phyloP scores from a whole-genome alignment of 2,113 vertebrate genomes.

The Odobenus rosmarus region DNA sequence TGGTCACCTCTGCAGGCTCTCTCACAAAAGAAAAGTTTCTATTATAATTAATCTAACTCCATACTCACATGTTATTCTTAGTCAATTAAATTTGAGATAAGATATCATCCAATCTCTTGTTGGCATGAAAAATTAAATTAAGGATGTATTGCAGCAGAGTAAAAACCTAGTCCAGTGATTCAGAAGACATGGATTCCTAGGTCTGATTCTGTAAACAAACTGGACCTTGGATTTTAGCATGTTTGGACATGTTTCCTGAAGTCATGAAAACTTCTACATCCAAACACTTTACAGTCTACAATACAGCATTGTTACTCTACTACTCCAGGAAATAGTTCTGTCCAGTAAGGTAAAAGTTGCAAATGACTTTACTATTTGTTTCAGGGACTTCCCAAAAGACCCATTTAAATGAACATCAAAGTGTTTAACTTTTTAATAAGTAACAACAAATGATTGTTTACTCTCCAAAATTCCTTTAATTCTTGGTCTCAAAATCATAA shows the following conservation, averaged over 20 bases:
- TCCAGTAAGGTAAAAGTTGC: neutral
- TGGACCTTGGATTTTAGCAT: neutral
- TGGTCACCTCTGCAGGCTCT: neutral
- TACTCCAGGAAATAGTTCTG: neutral
- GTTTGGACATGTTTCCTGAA: neutral
- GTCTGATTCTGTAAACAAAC: neutral
- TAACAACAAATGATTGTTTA: neutral
- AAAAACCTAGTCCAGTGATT: neutral
- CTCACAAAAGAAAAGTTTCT: neutral
- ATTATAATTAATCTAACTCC: neutral
- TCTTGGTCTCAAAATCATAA: neutral
- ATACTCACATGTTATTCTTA: neutral
- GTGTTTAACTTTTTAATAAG: neutral
- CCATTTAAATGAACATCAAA: neutral
- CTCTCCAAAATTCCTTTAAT: neutral
- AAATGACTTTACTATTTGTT: neutral
- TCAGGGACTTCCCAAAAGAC: neutral
- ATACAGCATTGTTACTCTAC: neutral
- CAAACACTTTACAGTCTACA: neutral
- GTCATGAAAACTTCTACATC: neutral
- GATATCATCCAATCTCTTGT: neutral
- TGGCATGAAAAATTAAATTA: neutral
- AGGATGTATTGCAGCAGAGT: neutral
- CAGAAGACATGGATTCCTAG: neutral
- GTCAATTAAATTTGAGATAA: neutral